These are phyloP conservation scores for Mylabris phalerata DNA, from an alignment of 1,140 invertebrate species.

Conservation along the genomic window DNA sequence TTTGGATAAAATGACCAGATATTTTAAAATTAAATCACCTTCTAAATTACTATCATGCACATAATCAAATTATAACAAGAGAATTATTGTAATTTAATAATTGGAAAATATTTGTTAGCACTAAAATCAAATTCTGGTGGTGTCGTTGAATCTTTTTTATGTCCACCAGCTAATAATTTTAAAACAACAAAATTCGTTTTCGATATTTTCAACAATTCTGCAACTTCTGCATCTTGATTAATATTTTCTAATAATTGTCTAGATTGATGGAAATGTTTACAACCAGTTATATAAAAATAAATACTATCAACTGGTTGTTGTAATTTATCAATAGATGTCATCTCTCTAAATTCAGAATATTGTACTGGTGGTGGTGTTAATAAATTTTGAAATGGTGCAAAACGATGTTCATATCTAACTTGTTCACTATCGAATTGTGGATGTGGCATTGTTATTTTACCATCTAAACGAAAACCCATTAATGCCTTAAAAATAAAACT, in stretches of 20 bases:
- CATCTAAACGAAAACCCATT: conserved; percentile 63
- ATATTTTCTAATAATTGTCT: conserved; percentile 76
- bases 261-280: conserved; percentile 88
- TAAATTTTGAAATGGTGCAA: conserved; percentile 79
- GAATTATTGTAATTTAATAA: conserved; percentile 59
- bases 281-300: conserved; percentile 70
- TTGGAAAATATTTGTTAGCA: conserved; percentile 81
- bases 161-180: conserved; percentile 83
- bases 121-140: conserved; percentile 89
- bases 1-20: background rate
- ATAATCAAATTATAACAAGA: background rate
- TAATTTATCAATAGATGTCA: conserved; percentile 49
- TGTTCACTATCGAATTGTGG: conserved; percentile 89
- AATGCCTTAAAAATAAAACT: conserved; percentile 53
- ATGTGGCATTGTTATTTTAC: conserved; percentile 66
- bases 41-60: background rate
- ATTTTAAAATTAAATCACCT: background rate
- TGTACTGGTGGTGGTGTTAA: conserved; percentile 85
- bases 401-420: conserved; percentile 89
- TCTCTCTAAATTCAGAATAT: conserved; percentile 42
- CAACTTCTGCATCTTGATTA: conserved; percentile 74
- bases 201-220: conserved; percentile 68
- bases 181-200: conserved; percentile 95
- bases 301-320: conserved; percentile 40
- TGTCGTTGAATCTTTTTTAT: conserved; percentile 75